Evolutionary conservation across 2,888 invertebrate genomes (phyloP), one percentile per base, ranked within the genome.

Genomic region (Germaria angustata): DNA sequence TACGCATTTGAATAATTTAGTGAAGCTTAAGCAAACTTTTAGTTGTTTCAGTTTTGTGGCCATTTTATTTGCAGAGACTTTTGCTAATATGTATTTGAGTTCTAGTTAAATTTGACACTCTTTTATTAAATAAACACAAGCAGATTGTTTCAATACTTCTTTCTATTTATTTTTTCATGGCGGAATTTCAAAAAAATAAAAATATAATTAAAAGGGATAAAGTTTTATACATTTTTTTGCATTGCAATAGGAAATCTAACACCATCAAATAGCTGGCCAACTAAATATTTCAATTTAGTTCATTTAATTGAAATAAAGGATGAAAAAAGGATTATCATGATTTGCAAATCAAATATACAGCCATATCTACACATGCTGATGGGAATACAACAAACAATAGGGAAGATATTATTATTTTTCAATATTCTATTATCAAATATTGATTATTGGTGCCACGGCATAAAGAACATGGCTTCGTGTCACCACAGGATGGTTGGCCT

Each of bases 211-310:
- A n/a, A n/a, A n/a, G n/a, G n/a, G n/a, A n/a, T n/a, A n/a, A n/a
- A 13, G 22, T 59, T 59, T 22, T 39, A 4, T 17, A 59, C 9
- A 22, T 59, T 22, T 15, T 41, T 20, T 15, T 61, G 24, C 15
- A 7, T 22, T 15, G 3, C 2, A 28, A 53, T 7, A 9, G n/a
- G 15, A 24, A 22, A 39, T 28, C 13, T 20, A 4, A 34, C 8
- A 63, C 5, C 13, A 41, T 13, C 53, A 7, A 20, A 44, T 15
- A 22, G 3, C 20, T 55, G 32, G 8, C 11, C 15, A 69, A n/a
- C 20, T 34, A 69, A 69, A 24, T 3, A 22, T 34, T 57, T 69
- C 46, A 57, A 57, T 69, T 69, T 44, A 57, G 57, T 34, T 46
- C 9, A n/a, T 46, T 17, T 20, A 20, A n/a, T 20, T 44, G 2